These are phyloP conservation scores for Leptoteleia sp. DNA, from an alignment of 1,140 invertebrate species.

Conservation along the genomic window DNA sequence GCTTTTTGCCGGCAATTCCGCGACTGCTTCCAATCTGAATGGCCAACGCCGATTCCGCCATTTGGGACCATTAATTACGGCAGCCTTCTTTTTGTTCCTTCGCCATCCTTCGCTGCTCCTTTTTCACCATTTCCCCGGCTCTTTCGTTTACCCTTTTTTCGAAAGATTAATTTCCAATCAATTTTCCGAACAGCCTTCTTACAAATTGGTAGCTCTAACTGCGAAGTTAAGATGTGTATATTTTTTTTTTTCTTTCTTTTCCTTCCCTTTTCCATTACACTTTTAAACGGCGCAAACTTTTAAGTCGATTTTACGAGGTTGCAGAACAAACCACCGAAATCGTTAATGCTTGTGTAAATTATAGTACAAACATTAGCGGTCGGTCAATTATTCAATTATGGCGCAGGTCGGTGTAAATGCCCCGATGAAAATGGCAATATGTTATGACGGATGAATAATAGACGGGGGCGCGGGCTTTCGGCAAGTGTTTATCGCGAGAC, in stretches of 20 bases:
- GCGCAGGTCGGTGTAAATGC: slow-evolving; percentile 13
- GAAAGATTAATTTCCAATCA: too few relatives aligned
- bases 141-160: slow-evolving; percentile 1
- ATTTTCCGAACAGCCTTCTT: too few relatives aligned
- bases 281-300: too few relatives aligned
- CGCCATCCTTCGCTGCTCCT: too few relatives aligned
- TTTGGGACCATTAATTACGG: slow-evolving; percentile 29
- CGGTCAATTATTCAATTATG: slow-evolving; percentile 36
- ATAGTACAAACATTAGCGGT: slow-evolving; percentile 22
- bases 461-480: slow-evolving; percentile 4
- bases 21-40: slow-evolving; percentile 28
- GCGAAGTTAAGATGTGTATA: too few relatives aligned
- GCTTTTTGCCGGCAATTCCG: slow-evolving; percentile 38
- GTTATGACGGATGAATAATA: slow-evolving; percentile 31
- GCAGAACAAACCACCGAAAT: too few relatives aligned
- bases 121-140: not conserved
- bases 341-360: too few relatives aligned
- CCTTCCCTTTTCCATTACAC: too few relatives aligned
- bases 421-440: slow-evolving; percentile 33
- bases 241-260: not conserved
- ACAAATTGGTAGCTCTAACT: too few relatives aligned
- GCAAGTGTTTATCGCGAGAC: slow-evolving; percentile 13
- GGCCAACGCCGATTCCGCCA: slow-evolving; percentile 25
- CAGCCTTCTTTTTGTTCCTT: slow-evolving; percentile 1
- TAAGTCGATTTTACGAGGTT: too few relatives aligned